A percentile compares a stretch with the other conserved stretches of the same genome.
phyloP scores from a whole-genome alignment of 1,140 invertebrate species.

The Lasioglossum albipes region DNA sequence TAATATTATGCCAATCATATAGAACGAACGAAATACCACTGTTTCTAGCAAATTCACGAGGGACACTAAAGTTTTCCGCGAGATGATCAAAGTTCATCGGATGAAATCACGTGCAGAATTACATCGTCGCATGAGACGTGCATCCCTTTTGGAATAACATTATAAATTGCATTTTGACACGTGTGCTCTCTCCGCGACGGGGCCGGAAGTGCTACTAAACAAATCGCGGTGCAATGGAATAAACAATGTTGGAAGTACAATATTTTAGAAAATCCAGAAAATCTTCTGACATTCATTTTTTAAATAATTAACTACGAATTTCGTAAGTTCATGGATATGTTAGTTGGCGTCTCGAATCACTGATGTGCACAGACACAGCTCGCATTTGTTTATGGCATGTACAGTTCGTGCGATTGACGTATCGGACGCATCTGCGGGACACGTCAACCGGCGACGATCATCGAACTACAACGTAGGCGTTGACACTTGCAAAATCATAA shows the following conservation, averaged over 20 bases:
- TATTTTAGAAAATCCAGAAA: no score
- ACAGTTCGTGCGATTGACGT: conserved; percentile 32
- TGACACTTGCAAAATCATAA: conserved; percentile 45
- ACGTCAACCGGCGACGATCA: conserved; percentile 15
- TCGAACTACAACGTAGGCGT: conserved; percentile 22
- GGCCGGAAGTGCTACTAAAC: conserved; percentile 4
- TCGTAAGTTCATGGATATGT: no score
- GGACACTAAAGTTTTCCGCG: no score
- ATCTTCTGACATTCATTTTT: no score
- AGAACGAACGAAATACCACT: background rate
- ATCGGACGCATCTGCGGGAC: conserved; percentile 25
- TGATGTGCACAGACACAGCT: background rate
- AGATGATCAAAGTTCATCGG: conserved; percentile 16
- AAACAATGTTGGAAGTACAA: conserved; percentile 28
- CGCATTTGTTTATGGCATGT: conserved; percentile 37
- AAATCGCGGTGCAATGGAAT: background rate
- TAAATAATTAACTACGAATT: no score
- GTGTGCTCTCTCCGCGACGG: conserved; percentile 23
- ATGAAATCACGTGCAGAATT: conserved; percentile 49
- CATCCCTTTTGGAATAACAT: conserved; percentile 8
- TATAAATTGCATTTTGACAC: background rate
- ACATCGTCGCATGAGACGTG: conserved; percentile 9
- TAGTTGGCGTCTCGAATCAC: background rate
- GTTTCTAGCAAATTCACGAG: background rate
- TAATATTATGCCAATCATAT: background rate